Evolutionary conservation across 2,113 vertebrate species (phyloP).

Genomic region (Thalassoma bifasciatum): DNA sequence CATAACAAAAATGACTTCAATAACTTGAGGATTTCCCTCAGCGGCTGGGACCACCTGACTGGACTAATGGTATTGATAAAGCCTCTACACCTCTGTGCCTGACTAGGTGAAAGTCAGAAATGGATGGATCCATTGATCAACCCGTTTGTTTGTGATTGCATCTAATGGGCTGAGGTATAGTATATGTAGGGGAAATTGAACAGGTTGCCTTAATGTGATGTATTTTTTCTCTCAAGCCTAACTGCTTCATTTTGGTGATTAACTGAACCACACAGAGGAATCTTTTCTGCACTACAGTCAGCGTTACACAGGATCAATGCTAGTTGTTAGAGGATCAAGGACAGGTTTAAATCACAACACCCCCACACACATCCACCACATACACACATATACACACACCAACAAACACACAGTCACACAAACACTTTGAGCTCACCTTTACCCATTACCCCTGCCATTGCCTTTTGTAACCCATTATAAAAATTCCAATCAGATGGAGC

Average conservation of each 20-base stretch:
- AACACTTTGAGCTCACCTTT: slow-evolving; percentile 88
- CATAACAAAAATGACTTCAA: slow-evolving; percentile 85
- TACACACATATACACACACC: slow-evolving; percentile 82
- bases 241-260: not conserved
- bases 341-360: slow-evolving; percentile 45
- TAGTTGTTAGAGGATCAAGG: slow-evolving; percentile 22
- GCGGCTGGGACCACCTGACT: slow-evolving; percentile 75
- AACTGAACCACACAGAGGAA: not conserved
- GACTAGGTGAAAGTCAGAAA: slow-evolving; percentile 79
- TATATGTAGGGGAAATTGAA: slow-evolving; percentile 21
- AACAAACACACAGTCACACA: slow-evolving; percentile 88
- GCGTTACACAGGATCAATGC: slow-evolving; percentile 6
- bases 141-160: slow-evolving; percentile 67
- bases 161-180: slow-evolving; percentile 62
- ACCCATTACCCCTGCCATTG: slow-evolving; percentile 76
- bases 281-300: not conserved
- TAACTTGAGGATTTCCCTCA: slow-evolving; percentile 76
- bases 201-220: not conserved
- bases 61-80: slow-evolving; percentile 83
- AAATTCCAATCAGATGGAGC: slow-evolving; percentile 98
- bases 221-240: not conserved
- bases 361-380: slow-evolving; percentile 22
- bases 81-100: slow-evolving; percentile 76
- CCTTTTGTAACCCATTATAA: slow-evolving; percentile 93
- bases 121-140: slow-evolving; percentile 77